Conservation (phyloP, 1,140 invertebrate genomes). For the Drosophila nigrodunni region DNA sequence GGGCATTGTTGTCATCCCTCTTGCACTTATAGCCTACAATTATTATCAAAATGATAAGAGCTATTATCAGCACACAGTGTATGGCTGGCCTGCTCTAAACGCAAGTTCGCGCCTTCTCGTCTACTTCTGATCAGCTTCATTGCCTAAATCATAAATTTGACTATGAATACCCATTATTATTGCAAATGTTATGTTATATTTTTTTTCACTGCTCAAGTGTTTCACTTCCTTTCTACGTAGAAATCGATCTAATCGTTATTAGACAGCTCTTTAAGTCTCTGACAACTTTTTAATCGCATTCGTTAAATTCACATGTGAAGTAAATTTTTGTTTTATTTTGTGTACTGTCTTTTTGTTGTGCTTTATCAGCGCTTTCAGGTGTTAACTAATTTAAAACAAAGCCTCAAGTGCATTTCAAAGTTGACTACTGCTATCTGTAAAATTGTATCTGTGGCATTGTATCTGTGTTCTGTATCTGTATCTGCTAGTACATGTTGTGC, state of each 20-base stretch:
- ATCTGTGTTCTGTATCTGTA: constrained; percentile 26
- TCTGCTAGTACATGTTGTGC: constrained; percentile 42
- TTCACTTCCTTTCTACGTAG: constrained; percentile 1
- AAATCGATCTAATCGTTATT: constrained; percentile 1
- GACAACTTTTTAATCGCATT: no score
- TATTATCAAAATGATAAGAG: constrained; percentile 17
- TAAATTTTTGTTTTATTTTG: neutral
- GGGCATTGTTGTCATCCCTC: constrained; percentile 28
- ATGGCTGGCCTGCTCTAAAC: constrained; percentile 23
- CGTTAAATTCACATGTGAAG: no score
- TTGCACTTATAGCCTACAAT: constrained; percentile 1
- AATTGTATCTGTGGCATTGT: constrained; percentile 28
- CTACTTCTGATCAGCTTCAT: constrained; percentile 7
- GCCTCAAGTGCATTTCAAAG: constrained; percentile 78
- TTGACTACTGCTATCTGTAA: constrained; percentile 39
- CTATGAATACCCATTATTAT: constrained; percentile 11
- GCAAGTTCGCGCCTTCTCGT: constrained; percentile 17
- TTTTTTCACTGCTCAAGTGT: neutral
- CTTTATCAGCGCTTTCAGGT: constrained; percentile 17
- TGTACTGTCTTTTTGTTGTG: neutral
- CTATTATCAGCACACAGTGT: constrained; percentile 25
- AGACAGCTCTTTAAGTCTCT: neutral
- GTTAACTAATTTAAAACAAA: constrained; percentile 37
- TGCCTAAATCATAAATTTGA: constrained; percentile 4
- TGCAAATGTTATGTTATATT: neutral